Percentiles rank a stretch among this genome's conserved stretches.
phyloP scores from a whole-genome alignment of 2,797 vertebrate genomes.

The Acanthurus leucopareius region DNA sequence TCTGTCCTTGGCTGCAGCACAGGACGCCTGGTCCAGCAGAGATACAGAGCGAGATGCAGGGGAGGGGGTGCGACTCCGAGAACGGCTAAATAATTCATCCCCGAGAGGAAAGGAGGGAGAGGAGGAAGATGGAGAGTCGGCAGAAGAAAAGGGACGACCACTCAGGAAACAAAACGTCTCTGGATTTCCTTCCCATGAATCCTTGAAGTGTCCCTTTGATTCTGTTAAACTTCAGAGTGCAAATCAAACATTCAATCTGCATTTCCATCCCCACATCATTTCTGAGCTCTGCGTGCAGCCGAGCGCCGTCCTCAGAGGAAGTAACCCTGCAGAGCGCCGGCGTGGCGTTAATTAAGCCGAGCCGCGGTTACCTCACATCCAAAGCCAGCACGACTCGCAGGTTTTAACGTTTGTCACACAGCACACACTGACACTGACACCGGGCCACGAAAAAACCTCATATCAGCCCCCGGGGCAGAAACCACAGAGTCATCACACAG shows the following conservation, averaged over 20 bases:
- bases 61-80: too few relatives aligned
- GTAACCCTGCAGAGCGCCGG: neutral
- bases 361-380: neutral
- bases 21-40: constrained; percentile 18
- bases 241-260: constrained; percentile 3
- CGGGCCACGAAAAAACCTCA: constrained; percentile 1
- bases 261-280: constrained; percentile 1
- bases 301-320: neutral
- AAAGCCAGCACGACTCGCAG: constrained; percentile 9
- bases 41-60: neutral
- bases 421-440: neutral
- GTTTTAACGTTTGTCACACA: constrained; percentile 1
- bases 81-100: constrained; percentile 61
- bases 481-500: constrained; percentile 1
- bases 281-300: neutral
- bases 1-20: constrained; percentile 45
- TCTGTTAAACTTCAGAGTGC: neutral
- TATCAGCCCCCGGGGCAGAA: constrained; percentile 25
- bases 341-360: constrained; percentile 24
- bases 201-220: constrained; percentile 28
- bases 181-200: constrained; percentile 22
- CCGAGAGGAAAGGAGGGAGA: constrained; percentile 13
- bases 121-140: constrained; percentile 3
- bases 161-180: constrained; percentile 33
- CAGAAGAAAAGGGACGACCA: neutral